Conservation (phyloP, 2,888 invertebrate genomes). For the Eupithecia pulchellata region DNA sequence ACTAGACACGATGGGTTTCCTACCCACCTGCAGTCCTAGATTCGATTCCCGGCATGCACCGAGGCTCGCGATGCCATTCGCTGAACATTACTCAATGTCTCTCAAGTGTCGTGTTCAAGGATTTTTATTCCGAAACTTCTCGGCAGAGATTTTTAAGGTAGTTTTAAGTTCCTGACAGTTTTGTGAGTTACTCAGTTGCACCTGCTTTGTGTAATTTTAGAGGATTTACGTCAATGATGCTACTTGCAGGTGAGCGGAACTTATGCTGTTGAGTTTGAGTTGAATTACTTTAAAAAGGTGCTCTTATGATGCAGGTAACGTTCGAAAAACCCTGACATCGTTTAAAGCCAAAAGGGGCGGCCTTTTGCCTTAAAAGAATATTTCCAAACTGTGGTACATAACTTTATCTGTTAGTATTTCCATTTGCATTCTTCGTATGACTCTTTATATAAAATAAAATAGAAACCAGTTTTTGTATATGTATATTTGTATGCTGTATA, state of each 20-base stretch:
- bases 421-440: too few species aligned
- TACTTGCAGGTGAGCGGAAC: neutral
- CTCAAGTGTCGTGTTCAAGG: neutral
- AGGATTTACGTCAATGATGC: neutral
- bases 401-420: neutral
- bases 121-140: neutral
- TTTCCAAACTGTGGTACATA: neutral
- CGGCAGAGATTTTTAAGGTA: neutral
- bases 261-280: neutral
- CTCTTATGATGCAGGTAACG: neutral
- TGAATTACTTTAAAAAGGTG: neutral
- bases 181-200: neutral
- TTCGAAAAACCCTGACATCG: neutral
- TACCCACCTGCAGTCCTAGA: conserved; percentile 14
- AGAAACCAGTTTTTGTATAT: too few species aligned
- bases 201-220: neutral
- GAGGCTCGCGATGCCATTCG: neutral
- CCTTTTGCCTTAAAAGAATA: too few species aligned
- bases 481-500: too few species aligned
- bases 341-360: neutral
- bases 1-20: neutral
- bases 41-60: conserved; percentile 3
- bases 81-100: conserved; percentile 8
- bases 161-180: neutral
- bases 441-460: too few species aligned